Evolutionary conservation across 2,888 invertebrate genomes (phyloP), one percentile per base, ranked within the genome.

Genomic region (Epinotia nisella): DNA sequence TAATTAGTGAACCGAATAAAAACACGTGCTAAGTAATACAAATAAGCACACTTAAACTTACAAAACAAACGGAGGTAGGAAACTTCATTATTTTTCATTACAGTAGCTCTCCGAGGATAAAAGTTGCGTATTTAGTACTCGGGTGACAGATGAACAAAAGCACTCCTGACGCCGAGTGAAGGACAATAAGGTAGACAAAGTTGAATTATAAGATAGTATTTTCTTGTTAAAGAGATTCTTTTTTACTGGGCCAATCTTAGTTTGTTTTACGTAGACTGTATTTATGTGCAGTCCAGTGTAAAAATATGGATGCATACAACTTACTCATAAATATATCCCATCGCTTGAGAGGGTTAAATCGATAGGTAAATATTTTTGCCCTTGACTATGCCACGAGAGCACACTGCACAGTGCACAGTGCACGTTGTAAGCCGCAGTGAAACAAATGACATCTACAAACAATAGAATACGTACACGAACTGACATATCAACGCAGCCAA

Each of bases 41-140:
- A 92, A 92, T 92, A 91, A 86, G 87, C 49, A 83, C 85, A 89
- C 88, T 90, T 87, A 88, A 85, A 89, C 87, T 90, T 89, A 89
- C 87, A 90, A 90, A 92, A 90, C 88, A 89, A 83, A 75, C 76
- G 83, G 82, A 83, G 89, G 89, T 83, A 83, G 86, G 84, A 78
- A 84, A 89, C 89, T 90, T 91, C 91, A 93, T 93, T 91, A 91
- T 82, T 92, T 88, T 87, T 92, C 90, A 92, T 93, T 93, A 92
- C 89, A 91, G 89, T 84, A 86, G 85, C 87, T 82, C 88, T 87
- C 85, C 82, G 84, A 84, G 87, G 86, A 88, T 88, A 86, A 87
- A 90, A 90, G 87, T 90, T 90, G 87, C 87, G 92, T 91, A 88
- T 91, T 89, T 88, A 89, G 90, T 87, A 84, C 78, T 82, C 81